Base-by-base conservation (phyloP, 2,888 invertebrate genomes). In the Stenolophus ochropezus region DNA sequence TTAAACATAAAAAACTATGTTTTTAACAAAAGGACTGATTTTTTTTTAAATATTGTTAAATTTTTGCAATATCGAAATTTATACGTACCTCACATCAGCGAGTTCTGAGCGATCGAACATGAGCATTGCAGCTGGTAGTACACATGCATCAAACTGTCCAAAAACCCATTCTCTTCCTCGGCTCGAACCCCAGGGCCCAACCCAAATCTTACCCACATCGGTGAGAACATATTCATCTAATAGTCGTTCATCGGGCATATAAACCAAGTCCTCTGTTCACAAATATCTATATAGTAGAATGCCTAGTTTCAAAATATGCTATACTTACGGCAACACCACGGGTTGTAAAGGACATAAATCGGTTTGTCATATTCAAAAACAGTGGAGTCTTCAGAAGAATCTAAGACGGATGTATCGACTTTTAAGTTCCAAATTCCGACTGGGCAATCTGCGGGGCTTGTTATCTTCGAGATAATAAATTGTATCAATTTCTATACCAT, bases 121-220 rank as follows among this genome's bases (percentile, higher is more conserved):
- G 69, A 94, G 90, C 91, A 94, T 93, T 82, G 92, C 91, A 0
- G 95, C 93, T 0, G 94, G 94, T 11, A 96, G 89, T 0, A 94
- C 93, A 1, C 91, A 91, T 0, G 92, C 93, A 82, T 95, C 94
- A 86, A 95, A 96, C 90, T 96, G 96, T 0, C 96, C 96, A 86
- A 93, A 96, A 42, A 94, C 91, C 96, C 96, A 97, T 84, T 94
- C 94, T 74, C 95, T 91, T n/a, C 96, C 96, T 11, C 93, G 91
- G 16, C 94, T 92, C 51, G 92, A 92, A 82, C 93, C 93, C 85
- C 93, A 92, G 0, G 95, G 93, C 0, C 96, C 96, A 14, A 95
- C 93, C 94, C 95, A 97, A 49, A 97, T 94, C 88, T 96, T 95
- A 61, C 96, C 96, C n/a, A 94, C 93, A 86, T 96, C 96, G 83